A percentile compares a stretch with the other conserved stretches of the same genome.
phyloP scores from a whole-genome alignment of 2,113 vertebrate species.

The Cacatua alba region DNA sequence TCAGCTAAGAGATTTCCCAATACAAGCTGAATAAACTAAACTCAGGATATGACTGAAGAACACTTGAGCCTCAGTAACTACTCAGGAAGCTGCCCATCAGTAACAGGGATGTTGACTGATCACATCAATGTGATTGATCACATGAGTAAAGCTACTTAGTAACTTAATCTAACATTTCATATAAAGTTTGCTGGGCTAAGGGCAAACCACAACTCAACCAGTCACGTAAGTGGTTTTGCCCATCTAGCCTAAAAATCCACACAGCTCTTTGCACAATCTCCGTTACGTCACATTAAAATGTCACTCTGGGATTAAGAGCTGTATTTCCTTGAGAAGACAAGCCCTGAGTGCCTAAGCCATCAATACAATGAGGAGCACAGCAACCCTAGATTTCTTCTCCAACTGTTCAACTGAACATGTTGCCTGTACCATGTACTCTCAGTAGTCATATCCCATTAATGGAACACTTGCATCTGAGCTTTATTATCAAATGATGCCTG shows the following conservation, averaged over 20 bases:
- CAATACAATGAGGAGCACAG: background rate
- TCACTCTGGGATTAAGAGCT: background rate
- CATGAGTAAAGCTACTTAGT: background rate
- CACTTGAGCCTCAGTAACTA: background rate
- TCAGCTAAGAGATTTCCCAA: slow-evolving; percentile 21
- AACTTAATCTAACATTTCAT: background rate
- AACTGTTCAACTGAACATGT: background rate
- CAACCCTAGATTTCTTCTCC: background rate
- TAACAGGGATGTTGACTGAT: slow-evolving; percentile 2
- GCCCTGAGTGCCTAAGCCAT: background rate
- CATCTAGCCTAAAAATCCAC: background rate
- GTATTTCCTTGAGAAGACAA: background rate
- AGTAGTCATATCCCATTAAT: background rate
- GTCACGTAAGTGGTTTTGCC: background rate
- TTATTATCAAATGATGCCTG: background rate
- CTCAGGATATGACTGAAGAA: slow-evolving; percentile 21
- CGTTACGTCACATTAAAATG: background rate
- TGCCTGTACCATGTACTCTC: background rate
- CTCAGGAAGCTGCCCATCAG: slow-evolving; percentile 17
- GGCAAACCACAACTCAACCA: slow-evolving; percentile 21
- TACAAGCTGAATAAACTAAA: slow-evolving; percentile 15
- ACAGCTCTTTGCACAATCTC: background rate
- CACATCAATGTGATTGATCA: background rate
- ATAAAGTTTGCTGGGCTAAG: background rate
- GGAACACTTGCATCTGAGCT: background rate